A percentile compares a stretch with the other conserved stretches of the same genome.
These are phyloP conservation scores for Phalacrocorax aristotelis DNA, from an alignment of 2,113 vertebrate genomes.

Conservation along the genomic window DNA sequence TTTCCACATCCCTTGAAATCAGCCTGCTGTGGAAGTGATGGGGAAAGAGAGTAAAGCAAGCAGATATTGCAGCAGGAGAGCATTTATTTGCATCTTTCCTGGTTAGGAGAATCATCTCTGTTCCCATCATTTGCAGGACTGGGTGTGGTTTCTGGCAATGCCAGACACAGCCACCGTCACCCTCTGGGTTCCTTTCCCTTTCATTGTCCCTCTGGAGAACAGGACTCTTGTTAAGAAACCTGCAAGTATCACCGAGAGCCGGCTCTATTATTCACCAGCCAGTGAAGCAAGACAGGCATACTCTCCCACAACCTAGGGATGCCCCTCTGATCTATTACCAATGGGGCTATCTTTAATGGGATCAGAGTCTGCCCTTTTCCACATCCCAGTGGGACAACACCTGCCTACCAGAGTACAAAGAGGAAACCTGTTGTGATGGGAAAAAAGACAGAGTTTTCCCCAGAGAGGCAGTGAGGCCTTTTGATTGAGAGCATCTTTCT, in stretches of 20 bases:
- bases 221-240: slow-evolving; percentile 38
- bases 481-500: slow-evolving; percentile 44
- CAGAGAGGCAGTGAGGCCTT: background rate
- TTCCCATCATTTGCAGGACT: slow-evolving; percentile 1
- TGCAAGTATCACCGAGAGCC: slow-evolving; percentile 28
- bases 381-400: slow-evolving; percentile 51
- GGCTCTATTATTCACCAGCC: slow-evolving; percentile 55
- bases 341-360: slow-evolving; percentile 31
- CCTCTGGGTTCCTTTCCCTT: slow-evolving; percentile 40
- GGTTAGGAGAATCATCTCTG: background rate
- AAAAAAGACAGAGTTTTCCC: slow-evolving; percentile 23
- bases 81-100: slow-evolving; percentile 8
- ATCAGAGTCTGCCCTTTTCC: slow-evolving; percentile 58
- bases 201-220: slow-evolving; percentile 35
- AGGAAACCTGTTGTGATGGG: slow-evolving; percentile 51
- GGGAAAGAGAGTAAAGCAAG: background rate
- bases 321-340: slow-evolving; percentile 29
- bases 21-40: background rate
- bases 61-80: background rate
- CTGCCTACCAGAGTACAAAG: slow-evolving; percentile 55
- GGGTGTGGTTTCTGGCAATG: slow-evolving; percentile 56
- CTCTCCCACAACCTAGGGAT: slow-evolving; percentile 58
- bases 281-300: slow-evolving; percentile 54
- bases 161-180: background rate
- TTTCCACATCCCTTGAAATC: background rate